Base-by-base conservation (phyloP, 2,797 vertebrate species). In the Zalophus californianus region DNA sequence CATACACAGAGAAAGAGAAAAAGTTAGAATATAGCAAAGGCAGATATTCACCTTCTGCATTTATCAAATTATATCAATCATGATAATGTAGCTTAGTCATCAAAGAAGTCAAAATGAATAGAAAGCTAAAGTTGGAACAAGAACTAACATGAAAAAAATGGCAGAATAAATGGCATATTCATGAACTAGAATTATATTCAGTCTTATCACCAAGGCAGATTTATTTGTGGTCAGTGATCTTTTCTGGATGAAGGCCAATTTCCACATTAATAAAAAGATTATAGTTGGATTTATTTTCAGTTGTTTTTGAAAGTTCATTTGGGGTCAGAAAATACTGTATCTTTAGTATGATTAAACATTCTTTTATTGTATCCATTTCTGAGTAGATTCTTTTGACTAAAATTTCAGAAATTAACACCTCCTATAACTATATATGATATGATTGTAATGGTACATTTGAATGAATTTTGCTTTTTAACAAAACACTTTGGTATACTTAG, bases 361-460 rank as follows among this genome's bases (percentile, higher is more conserved):
- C 21, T 80, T 78, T 32, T 70, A 38, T 48, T 84, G 29, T 79
- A 21, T 58, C 13, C 5, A 60, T 77, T 41, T 66, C 21, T 50
- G 58, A 35, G 54, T 20, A 32, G 20, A 56, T 87, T 44, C 52
- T 68, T 93, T 92, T 80, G 62, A 13, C 35, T 96, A 25, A 92
- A 87, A 75, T 79, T 88, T 96, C 20, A 58, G 56, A 79, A 96
- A 70, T 52, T n/a, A 86, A 75, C 13, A 41, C 7, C 23, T 96
- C 56, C 10, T 48, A 44, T 60, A 56, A 84, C 14, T 41, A 32
- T 83, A 25, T 60, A 16, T 27, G 11, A 41, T 88, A 60, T 60
- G 32, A 41, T 92, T 90, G 70, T 78, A 56, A 73, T 68, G 35
- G 32, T 89, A 23, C 85, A 64, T 82, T 70, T 94, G 41, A 72